These are phyloP conservation scores for Stenichneumon culpator DNA, from an alignment of 2,888 invertebrate genomes.

Conservation along the genomic window DNA sequence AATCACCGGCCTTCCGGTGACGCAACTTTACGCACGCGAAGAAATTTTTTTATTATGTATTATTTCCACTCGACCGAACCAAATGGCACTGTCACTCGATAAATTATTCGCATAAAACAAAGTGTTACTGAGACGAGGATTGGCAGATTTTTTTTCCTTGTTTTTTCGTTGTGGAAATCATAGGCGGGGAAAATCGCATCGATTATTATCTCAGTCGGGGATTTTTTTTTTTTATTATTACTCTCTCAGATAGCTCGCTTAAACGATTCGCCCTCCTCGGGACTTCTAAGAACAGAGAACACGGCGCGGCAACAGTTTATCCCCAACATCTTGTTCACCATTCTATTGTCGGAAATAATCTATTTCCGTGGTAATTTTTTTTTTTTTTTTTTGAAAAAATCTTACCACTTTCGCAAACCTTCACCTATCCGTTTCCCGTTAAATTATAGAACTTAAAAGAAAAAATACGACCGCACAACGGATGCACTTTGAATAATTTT, in stretches of 20 bases:
- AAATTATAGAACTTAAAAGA: conserved; percentile 80
- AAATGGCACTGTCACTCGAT: conserved; percentile 58
- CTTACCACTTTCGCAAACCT: neutral
- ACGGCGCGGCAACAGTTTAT: conserved; percentile 81
- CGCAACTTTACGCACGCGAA: conserved; percentile 5
- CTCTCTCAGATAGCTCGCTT: conserved; percentile 79
- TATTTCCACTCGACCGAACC: conserved; percentile 32
- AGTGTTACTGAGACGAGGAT: neutral
- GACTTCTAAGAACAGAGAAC: conserved; percentile 84
- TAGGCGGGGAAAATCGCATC: conserved; percentile 8
- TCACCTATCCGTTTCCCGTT: conserved; percentile 29
- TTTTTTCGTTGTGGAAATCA: conserved; percentile 23
- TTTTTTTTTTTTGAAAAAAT: neutral
- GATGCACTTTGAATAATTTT: conserved; percentile 73
- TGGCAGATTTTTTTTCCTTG: conserved; percentile 15
- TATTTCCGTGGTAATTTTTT: neutral
- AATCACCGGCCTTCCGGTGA: neutral
- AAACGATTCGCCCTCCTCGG: conserved; percentile 81
- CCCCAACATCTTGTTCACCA: conserved; percentile 81
- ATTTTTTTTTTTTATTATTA: conserved; percentile 5
- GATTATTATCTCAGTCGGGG: conserved; percentile 13
- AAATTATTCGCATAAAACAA: neutral
- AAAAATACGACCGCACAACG: conserved; percentile 74
- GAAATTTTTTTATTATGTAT: conserved; percentile 1
- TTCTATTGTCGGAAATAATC: conserved; percentile 67